A percentile compares a stretch with the other conserved stretches of the same genome.
These are phyloP conservation scores for Caenorhabditis becei DNA, from an alignment of 2,888 invertebrate species.

Conservation along the genomic window DNA sequence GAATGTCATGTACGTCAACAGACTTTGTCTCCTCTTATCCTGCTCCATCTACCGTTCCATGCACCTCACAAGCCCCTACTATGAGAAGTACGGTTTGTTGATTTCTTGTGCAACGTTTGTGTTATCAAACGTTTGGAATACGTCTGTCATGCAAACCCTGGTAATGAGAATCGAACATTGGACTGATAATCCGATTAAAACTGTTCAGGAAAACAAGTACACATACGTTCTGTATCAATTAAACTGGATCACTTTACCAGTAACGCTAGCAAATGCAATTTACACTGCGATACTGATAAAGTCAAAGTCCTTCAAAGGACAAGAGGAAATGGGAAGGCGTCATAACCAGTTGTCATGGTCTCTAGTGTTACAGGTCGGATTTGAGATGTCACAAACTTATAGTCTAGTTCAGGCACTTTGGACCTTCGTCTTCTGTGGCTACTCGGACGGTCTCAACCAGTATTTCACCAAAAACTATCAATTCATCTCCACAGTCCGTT, in stretches of 20 bases:
- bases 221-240: slow-evolving; percentile 32
- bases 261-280: background rate
- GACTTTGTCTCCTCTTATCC: slow-evolving; percentile 16
- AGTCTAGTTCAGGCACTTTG: slow-evolving; percentile 33
- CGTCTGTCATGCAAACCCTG: slow-evolving; percentile 14
- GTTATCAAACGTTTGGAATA: slow-evolving; percentile 28
- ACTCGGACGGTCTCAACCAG: slow-evolving; percentile 39
- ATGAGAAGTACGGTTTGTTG: slow-evolving; percentile 26
- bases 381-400: too few relatives aligned
- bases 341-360: slow-evolving; percentile 9
- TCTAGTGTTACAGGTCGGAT: slow-evolving; percentile 27
- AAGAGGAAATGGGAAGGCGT: background rate
- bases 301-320: background rate
- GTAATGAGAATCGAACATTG: slow-evolving; percentile 9
- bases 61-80: background rate
- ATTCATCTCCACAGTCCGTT: background rate
- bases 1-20: slow-evolving; percentile 37
- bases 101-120: slow-evolving; percentile 14
- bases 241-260: slow-evolving; percentile 17
- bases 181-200: background rate
- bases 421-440: slow-evolving; percentile 19
- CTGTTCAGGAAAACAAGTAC: slow-evolving; percentile 29
- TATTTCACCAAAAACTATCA: background rate
- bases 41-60: slow-evolving; percentile 21
- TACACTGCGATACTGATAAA: background rate